Base-by-base conservation (phyloP, 53 echinoderm and acorn worm genomes). In the Glandiceps talaboti region DNA sequence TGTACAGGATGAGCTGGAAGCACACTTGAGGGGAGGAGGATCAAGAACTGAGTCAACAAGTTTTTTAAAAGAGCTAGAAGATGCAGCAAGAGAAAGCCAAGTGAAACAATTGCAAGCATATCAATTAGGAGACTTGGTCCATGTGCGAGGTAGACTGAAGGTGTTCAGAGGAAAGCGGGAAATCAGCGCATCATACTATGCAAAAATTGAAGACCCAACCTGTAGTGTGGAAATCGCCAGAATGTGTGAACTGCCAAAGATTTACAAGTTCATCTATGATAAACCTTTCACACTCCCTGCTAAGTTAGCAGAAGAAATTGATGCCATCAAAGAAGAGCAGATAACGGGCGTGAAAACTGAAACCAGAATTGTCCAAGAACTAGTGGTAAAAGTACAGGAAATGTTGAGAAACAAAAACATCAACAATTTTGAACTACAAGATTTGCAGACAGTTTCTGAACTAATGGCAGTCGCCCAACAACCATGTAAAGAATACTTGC, bases 111-210 rank as follows among this genome's bases (percentile, higher is more conserved):
- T n/a, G n/a, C n/a, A n/a, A n/a, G n/a, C n/a, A 74, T 76, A 84
- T 32, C 87, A 97, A 28, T 81, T 97, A 25, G 97, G 97, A 77
- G 91, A 92, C 74, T 74, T 89, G 72, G 83, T 97, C 76, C 93
- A 91, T 79, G 86, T 97, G 26, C 77, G 91, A 76, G 97, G 97
- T 28, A 85, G 88, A 30, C 25, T 97, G 28, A 93, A 89, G 32
- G 20, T 75, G 26, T 97, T 88, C 81, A 81, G 88, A 73, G 87
- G 87, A 29, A 77, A 74, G 77, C 85, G 82, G 26, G 91, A 97
- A 76, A 87, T 97, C 25, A 92, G 92, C 64, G 97, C 91, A 33
- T 89, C 91, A 10, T 93, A 87, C 74, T 97, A 81, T 81, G 85
- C 85, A 74, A 86, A 83, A 31, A 79, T 88, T 30, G 77, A 77